These are phyloP conservation scores for Bolinopsis microptera DNA, from an alignment of 37 sponge, comb jelly and placozoan species.

Conservation along the genomic window DNA sequence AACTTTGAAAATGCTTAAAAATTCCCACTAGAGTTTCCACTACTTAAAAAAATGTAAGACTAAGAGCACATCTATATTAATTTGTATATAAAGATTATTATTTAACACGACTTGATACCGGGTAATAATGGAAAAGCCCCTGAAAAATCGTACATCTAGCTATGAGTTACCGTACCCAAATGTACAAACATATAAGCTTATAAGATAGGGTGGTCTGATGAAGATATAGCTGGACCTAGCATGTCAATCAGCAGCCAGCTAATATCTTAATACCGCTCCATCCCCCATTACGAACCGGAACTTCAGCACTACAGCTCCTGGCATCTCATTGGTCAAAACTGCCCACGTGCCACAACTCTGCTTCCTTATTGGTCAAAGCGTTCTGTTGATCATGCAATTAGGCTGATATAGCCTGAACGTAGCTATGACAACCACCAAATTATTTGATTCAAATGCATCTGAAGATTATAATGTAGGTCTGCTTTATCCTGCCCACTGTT, in stretches of 20 bases:
- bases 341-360: not conserved
- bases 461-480: not conserved
- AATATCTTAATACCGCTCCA: not conserved
- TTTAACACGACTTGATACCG: too few species aligned
- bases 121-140: too few species aligned
- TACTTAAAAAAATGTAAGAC: too few species aligned
- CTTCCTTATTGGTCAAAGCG: not conserved
- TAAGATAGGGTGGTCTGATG: not conserved
- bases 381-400: conserved; percentile 34
- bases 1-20: not conserved
- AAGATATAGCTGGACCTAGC: not conserved
- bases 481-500: not conserved
- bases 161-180: too few species aligned
- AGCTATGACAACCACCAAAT: conserved; percentile 50
- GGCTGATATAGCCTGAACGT: conserved; percentile 9
- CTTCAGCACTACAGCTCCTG: not conserved
- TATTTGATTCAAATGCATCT: conserved; percentile 48
- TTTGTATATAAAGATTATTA: too few species aligned
- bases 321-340: not conserved
- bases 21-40: too few species aligned
- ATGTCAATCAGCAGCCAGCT: not conserved
- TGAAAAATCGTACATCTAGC: too few species aligned
- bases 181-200: too few species aligned
- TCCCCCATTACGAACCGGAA: not conserved
- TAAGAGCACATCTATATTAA: too few species aligned